Base-by-base conservation (phyloP, 2,113 vertebrate species). In the Clupea harengus region DNA sequence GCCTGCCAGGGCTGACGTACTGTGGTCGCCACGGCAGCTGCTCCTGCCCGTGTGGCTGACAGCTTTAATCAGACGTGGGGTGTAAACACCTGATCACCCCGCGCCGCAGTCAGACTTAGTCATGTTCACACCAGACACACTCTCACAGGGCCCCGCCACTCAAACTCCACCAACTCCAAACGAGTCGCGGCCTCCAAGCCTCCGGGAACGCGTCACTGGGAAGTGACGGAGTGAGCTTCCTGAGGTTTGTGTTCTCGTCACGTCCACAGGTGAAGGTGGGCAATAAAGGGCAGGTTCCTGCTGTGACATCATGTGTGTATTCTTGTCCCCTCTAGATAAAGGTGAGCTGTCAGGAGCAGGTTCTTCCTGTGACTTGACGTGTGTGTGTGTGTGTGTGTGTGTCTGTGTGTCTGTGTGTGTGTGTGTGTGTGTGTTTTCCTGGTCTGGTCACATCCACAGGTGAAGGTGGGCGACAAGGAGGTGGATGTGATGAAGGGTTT, bases 381-480 rank as follows among this genome's bases (percentile, higher is more conserved):
- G 11, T 60, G 54, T 60, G 8, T 57, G 54, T 57, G 20, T 57
- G 54, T 57, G 54, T 57, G 54, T n/a, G 60, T 25, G 22, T 25
- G 60, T 25, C 22, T 67, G 60, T 67, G 60, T 67, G 60, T 67
- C 22, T 67, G 60, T 67, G 64, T 25, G 64, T 72, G 64, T 72
- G n/a, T 72, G 64, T 25, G 60, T 67, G 64, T 72, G 64, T 72
- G 64, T 72, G 25, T 32, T 25, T 11, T 28, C 39, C 39, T 39
- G 39, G 39, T 39, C 39, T 39, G 39, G 39, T 39, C 39, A 39
- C 39, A 39, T 39, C 25, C 22, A 4, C 92, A 99, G 98, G 98
- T 99, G 81, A 99, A 99, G 92, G 94, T 99, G 25, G 97, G 97
- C 18, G 98, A 99, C 93, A 99, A 99, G 88, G 98, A 99, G 91